Evolutionary conservation across 2,888 invertebrate species (phyloP).

Genomic region (Anagyrus pseudococci): DNA sequence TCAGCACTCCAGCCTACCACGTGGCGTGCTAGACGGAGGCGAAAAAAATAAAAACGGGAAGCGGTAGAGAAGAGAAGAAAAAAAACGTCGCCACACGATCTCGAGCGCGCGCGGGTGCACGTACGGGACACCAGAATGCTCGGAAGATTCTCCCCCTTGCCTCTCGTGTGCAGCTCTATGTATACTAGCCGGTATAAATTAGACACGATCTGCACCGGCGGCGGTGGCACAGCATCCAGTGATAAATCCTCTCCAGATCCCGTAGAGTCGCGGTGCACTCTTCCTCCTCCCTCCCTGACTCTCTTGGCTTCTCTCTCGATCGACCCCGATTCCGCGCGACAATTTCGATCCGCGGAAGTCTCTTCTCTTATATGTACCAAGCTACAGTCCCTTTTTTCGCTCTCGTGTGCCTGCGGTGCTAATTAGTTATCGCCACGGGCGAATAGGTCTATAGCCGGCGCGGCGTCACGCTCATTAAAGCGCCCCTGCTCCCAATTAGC

Average conservation of each 20-base stretch:
- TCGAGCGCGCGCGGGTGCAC: not conserved
- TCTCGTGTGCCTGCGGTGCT: slow-evolving; percentile 2
- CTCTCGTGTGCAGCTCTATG: not conserved
- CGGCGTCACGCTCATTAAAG: slow-evolving; percentile 10
- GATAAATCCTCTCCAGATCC: not conserved
- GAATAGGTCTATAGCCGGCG: not conserved
- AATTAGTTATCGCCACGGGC: slow-evolving; percentile 32
- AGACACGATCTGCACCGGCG: slow-evolving; percentile 18
- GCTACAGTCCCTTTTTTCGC: not conserved
- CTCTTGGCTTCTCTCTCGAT: not conserved
- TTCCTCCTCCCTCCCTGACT: not conserved
- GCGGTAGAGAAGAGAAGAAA: no score
- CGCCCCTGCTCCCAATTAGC: slow-evolving; percentile 23
- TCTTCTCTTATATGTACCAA: not conserved
- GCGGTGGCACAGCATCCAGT: not conserved
- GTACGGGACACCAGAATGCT: no score
- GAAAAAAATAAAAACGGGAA: slow-evolving; percentile 8
- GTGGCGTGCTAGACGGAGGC: no score
- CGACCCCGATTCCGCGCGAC: slow-evolving; percentile 32
- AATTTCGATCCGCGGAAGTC: slow-evolving; percentile 24
- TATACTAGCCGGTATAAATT: slow-evolving; percentile 16
- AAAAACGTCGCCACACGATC: not conserved
- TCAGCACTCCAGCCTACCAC: not conserved
- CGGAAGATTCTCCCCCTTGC: not conserved
- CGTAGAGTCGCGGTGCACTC: slow-evolving; percentile 10